Conservation (phyloP, 2,113 vertebrate species). For the Sinocyclocheilus grahami region DNA sequence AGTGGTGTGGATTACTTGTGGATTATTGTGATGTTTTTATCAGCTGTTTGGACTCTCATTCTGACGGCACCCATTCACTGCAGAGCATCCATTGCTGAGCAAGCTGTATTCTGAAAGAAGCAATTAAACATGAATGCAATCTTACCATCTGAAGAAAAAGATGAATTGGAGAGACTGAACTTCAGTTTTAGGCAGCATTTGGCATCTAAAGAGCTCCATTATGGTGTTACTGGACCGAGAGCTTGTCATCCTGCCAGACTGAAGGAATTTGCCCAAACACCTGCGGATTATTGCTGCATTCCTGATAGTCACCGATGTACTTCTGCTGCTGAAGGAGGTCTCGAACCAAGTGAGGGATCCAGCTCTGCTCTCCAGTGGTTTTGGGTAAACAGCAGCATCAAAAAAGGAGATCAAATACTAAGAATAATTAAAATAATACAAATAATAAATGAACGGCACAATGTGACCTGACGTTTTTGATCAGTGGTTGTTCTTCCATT, state of each 20-base stretch:
- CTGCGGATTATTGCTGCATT: not conserved
- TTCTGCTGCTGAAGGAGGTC: not conserved
- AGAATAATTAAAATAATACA: not conserved
- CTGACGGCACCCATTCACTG: not conserved
- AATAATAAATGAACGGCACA: too few species aligned
- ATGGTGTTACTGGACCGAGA: not conserved
- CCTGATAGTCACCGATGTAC: not conserved
- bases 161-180: not conserved
- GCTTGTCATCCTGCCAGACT: not conserved
- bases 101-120: not conserved
- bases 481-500: too few species aligned
- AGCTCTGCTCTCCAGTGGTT: not conserved
- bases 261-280: not conserved
- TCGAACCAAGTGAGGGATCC: not conserved
- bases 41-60: too few species aligned
- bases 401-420: not conserved
- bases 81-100: not conserved
- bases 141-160: not conserved
- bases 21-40: too few species aligned
- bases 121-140: not conserved
- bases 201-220: not conserved
- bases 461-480: too few species aligned
- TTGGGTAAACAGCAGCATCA: not conserved
- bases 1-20: too few species aligned
- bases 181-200: not conserved